phyloP scores from a whole-genome alignment of 2,888 invertebrate species.

The Apocheima hispidaria region DNA sequence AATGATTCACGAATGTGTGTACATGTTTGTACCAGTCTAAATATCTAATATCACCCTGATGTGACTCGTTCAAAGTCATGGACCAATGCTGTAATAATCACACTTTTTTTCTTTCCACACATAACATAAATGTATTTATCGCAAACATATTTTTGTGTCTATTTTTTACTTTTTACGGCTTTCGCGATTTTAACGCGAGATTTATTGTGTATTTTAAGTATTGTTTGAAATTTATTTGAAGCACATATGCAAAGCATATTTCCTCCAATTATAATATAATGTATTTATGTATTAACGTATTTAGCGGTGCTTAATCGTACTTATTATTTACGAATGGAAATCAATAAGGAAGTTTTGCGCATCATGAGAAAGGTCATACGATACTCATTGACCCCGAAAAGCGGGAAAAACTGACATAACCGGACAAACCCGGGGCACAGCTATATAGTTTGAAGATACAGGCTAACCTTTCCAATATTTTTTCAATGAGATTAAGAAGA shows the following conservation, averaged over 20 bases:
- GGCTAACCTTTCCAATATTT: background rate
- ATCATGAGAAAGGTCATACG: background rate
- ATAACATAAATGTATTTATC: background rate
- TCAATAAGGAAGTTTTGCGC: background rate
- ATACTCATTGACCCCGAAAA: background rate
- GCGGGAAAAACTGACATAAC: background rate
- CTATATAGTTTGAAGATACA: background rate
- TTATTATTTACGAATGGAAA: too few species aligned
- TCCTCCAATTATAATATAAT: too few species aligned
- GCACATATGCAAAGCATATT: too few species aligned
- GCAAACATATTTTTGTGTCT: background rate
- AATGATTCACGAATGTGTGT: constrained; percentile 40
- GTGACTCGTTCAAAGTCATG: constrained; percentile 40
- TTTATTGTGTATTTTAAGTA: too few species aligned
- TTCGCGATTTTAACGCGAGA: too few species aligned
- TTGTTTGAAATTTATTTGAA: too few species aligned
- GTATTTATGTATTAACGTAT: too few species aligned
- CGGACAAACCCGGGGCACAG: background rate
- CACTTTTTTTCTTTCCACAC: background rate
- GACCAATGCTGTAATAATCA: constrained; percentile 11
- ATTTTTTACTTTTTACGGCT: too few species aligned
- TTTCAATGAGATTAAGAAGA: constrained; percentile 18
- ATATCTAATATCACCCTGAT: constrained; percentile 29
- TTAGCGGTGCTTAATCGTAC: too few species aligned
- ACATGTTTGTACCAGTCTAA: constrained; percentile 24